Base-by-base conservation (phyloP, 2,797 vertebrate species). In the Malurus splendens region DNA sequence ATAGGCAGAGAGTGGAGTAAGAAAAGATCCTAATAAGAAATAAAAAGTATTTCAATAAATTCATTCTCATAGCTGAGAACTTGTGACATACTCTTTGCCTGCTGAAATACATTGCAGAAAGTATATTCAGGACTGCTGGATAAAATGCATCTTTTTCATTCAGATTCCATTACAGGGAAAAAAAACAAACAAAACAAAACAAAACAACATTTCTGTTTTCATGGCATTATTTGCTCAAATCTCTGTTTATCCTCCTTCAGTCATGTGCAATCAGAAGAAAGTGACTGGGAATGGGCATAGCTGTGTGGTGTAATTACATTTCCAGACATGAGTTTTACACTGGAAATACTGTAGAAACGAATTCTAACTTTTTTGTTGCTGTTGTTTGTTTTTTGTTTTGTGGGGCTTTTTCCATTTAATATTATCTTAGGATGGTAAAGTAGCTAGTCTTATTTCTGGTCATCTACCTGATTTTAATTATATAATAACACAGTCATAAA, bases 81-180 rank as follows among this genome's bases (percentile, higher is more conserved):
- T 65, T 54, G 4, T 82, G 28, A 32, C 15, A 28, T 36, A 64
- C 10, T 67, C 1, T 38, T 84, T 64, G 25, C 27, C n/a, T 68
- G 7, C 32, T 64, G 50, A 80, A 82, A 39, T 65, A 9, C 9
- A 19, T 8, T 39, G 12, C 14, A 56, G 15, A 32, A 17, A 56
- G 14, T 7, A 4, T 41, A 16, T 48, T 79, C 23, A 4, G 10
- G 27, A 65, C 15, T 73, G 6, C 19, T 70, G 42, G 3, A 64
- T 33, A 59, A 82, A 56, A 62, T 30, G 12, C 0, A 0, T 38
- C 3, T 56, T 85, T 71, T 65, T 50, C 36, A 57, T 0, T 0
- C 5, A 57, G 14, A 33, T 75, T 60, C 6, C 67, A 7, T 36
- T 68, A 75, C 6, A 55, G 28, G 9, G 22, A 32, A 59, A 52